Evolutionary conservation across 2,113 vertebrate genomes (phyloP), one percentile per base, ranked within the genome.

Genomic region (Hymenochirus boettgeri): DNA sequence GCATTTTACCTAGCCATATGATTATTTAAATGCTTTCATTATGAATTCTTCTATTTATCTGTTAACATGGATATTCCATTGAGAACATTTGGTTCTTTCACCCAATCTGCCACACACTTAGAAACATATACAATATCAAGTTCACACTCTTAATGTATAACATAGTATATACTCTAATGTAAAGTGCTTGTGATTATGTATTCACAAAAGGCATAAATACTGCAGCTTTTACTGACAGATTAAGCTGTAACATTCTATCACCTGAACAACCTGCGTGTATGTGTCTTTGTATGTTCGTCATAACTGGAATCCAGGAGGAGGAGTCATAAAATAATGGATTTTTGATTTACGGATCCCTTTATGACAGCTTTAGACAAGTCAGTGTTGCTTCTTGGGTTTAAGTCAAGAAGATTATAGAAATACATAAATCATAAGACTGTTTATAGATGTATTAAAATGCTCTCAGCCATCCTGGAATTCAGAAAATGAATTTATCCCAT

Each of bases 371-470:
- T 10, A 11, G 10, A 22, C 7, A 7, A 48, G 46, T 2, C 46
- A 48, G 9, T 22, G 17, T 57, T 35, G 31, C 29, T 57, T 21
- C n/a, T 35, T 15, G 17, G 7, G 27, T 9, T 56, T 57, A n/a
- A 57, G 31, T 18, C 54, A 11, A 35, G 54, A 35, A 4, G 54
- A 35, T 33, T 29, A 35, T n/a, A 22, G 27, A 33, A 22, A 57
- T 35, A 35, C 18, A 57, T 57, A 57, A 31, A 57, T 57, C 18
- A 57, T 21, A 35, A 35, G 15, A 11, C 10, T 33, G n/a, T 37
- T 57, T 33, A 33, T 35, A 57, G 31, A 35, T 57, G 19, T 31
- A 57, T 57, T 57, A 57, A 57, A 54, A 57, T 57, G 18, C 18
- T 10, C 7, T 19, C 54, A 33, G 15, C 15, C 31, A 15, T 17